These are phyloP conservation scores for Pachyuromys duprasi DNA, from an alignment of 2,797 vertebrate genomes.

Conservation along the genomic window DNA sequence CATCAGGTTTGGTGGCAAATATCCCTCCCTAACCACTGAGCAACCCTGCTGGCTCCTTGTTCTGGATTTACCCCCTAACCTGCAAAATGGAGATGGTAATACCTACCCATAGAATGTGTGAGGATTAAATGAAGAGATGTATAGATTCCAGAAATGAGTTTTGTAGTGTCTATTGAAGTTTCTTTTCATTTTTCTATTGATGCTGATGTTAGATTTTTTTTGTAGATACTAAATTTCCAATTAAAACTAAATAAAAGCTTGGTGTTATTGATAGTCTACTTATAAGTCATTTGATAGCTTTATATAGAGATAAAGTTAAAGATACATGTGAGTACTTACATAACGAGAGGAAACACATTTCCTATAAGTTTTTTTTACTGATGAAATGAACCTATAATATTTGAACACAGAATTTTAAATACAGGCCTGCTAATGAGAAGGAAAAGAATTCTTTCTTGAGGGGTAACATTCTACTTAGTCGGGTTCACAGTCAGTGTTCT, in stretches of 20 bases:
- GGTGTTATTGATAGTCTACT: background rate
- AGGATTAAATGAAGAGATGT: conserved; percentile 17
- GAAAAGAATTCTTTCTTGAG: conserved; percentile 21
- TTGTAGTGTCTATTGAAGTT: background rate
- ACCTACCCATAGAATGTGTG: background rate
- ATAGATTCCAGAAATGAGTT: background rate
- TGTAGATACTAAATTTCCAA: conserved; percentile 1
- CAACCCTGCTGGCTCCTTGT: background rate
- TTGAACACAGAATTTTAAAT: conserved; percentile 19
- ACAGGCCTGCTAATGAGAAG: conserved; percentile 18
- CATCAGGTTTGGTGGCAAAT: background rate
- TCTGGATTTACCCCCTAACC: background rate
- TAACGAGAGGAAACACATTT: conserved; percentile 17
- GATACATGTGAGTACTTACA: background rate
- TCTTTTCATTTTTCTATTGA: conserved; percentile 37
- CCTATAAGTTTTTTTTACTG: background rate
- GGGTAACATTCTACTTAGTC: background rate
- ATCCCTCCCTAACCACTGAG: background rate
- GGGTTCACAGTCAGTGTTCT: background rate
- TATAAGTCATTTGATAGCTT: conserved; percentile 39
- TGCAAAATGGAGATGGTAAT: conserved; percentile 26
- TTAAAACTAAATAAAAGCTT: conserved; percentile 2
- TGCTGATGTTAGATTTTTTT: conserved; percentile 1
- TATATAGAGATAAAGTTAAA: conserved; percentile 38
- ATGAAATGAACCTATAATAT: conserved; percentile 28